These are phyloP conservation scores for Helogale parvula DNA, from an alignment of 2,113 vertebrate genomes.

Conservation along the genomic window DNA sequence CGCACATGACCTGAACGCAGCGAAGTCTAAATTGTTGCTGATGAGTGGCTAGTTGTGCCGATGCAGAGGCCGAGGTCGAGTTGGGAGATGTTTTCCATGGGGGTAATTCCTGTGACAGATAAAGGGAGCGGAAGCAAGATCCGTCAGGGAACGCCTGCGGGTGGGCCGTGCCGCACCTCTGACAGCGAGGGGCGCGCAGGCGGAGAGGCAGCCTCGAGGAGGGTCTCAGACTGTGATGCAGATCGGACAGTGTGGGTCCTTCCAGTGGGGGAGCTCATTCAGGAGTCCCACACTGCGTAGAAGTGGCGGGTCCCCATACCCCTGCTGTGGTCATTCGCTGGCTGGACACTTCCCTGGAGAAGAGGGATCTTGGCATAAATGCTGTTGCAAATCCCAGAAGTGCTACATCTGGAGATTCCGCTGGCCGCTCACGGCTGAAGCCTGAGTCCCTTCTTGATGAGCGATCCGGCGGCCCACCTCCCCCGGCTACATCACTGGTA, in stretches of 20 bases:
- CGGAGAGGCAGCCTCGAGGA: background rate
- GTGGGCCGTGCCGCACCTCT: too few relatives aligned
- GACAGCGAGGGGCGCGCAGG: background rate
- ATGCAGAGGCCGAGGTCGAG: background rate
- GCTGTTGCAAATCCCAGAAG: background rate
- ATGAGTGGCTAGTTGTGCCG: background rate
- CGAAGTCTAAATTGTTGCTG: background rate
- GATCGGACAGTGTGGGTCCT: background rate
- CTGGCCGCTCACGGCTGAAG: background rate
- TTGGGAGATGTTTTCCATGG: background rate
- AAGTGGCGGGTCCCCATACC: background rate
- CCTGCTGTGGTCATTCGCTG: background rate
- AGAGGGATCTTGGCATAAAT: background rate
- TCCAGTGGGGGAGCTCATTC: background rate
- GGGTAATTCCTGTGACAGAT: background rate
- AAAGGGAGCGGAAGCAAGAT: background rate
- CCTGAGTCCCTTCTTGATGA: background rate
- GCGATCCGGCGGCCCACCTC: background rate
- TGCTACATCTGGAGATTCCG: background rate
- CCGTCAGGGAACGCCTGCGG: background rate
- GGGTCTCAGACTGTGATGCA: background rate
- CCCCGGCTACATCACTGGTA: too few relatives aligned
- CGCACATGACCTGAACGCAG: rapidly evolving
- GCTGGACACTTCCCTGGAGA: rapidly evolving
- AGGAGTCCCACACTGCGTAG: rapidly evolving